Evolutionary conservation across 2,113 vertebrate species (phyloP).

Genomic region (Peromyscus maniculatus): DNA sequence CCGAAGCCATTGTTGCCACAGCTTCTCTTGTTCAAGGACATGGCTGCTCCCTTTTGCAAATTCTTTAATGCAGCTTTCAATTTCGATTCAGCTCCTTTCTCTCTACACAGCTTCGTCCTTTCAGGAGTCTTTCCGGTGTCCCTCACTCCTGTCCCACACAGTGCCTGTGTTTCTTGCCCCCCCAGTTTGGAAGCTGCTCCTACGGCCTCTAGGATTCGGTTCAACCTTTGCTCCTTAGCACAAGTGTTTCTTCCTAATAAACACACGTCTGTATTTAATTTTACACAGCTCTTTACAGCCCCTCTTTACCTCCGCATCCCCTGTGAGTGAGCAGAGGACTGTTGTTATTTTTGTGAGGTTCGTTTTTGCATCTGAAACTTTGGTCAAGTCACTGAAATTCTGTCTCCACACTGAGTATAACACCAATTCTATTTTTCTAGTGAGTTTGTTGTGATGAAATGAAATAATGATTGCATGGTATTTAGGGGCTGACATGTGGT

Average conservation of each 20-base stretch:
- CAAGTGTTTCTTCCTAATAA: not conserved
- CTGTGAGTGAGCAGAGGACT: not conserved
- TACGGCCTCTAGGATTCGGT: not conserved
- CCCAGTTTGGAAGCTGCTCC: not conserved
- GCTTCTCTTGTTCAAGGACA: not conserved
- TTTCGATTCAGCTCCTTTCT: not conserved
- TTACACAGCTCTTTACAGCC: not conserved
- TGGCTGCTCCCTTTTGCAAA: not conserved
- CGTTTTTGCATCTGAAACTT: not conserved
- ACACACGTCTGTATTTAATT: not conserved
- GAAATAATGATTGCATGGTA: not conserved
- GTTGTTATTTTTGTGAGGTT: not conserved
- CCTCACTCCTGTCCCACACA: not conserved
- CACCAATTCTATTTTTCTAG: not conserved
- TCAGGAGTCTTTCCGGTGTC: not conserved
- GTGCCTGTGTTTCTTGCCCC: not conserved
- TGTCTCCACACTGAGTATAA: not conserved
- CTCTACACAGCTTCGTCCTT: not conserved
- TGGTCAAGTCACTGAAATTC: conserved; percentile 16
- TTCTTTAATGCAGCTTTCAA: not conserved
- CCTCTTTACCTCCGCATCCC: not conserved
- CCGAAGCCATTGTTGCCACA: not conserved
- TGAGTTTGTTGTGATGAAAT: conserved; percentile 3
- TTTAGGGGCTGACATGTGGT: not conserved
- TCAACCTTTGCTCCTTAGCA: not conserved